These are phyloP conservation scores for Nanorana parkeri DNA, from an alignment of 2,113 vertebrate species.

Conservation along the genomic window DNA sequence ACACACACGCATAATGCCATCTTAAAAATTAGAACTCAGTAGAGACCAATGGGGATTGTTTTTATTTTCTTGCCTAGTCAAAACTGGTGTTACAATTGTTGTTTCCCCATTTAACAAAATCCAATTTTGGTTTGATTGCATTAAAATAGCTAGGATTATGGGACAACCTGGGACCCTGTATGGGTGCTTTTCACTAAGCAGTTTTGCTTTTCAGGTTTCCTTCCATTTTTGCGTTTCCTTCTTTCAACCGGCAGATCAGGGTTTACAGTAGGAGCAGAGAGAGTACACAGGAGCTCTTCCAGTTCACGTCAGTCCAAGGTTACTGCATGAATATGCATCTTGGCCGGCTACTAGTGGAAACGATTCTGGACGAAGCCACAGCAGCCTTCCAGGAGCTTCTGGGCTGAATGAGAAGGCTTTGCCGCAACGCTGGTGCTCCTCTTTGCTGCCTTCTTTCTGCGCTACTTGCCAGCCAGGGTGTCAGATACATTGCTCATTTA, in stretches of 20 bases:
- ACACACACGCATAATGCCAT: too few relatives aligned
- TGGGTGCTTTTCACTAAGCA: too few relatives aligned
- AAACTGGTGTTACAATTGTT: too few relatives aligned
- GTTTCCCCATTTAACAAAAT: too few relatives aligned
- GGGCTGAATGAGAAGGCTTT: slow-evolving; percentile 17
- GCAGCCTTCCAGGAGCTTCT: neutral
- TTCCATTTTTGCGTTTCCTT: neutral
- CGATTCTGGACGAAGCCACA: slow-evolving; percentile 1
- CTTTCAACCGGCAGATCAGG: neutral
- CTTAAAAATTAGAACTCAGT: too few relatives aligned
- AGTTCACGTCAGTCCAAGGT: neutral
- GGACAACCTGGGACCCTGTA: too few relatives aligned
- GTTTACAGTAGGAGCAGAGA: neutral
- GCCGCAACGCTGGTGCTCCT: neutral
- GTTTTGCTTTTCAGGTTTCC: too few relatives aligned
- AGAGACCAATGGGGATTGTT: too few relatives aligned
- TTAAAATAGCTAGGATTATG: too few relatives aligned
- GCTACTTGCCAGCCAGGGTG: slow-evolving; percentile 16
- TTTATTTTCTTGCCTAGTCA: too few relatives aligned
- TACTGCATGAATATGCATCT: neutral
- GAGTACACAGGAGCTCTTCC: neutral
- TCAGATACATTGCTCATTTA: slow-evolving; percentile 28
- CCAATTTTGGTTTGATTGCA: too few relatives aligned
- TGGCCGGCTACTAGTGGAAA: slow-evolving; percentile 1
- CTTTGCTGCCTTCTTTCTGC: slow-evolving; percentile 10